A percentile compares a stretch with the other conserved stretches of the same genome.
These are phyloP conservation scores for Pelvicachromis taeniatus DNA, from an alignment of 2,113 vertebrate genomes.

Conservation along the genomic window DNA sequence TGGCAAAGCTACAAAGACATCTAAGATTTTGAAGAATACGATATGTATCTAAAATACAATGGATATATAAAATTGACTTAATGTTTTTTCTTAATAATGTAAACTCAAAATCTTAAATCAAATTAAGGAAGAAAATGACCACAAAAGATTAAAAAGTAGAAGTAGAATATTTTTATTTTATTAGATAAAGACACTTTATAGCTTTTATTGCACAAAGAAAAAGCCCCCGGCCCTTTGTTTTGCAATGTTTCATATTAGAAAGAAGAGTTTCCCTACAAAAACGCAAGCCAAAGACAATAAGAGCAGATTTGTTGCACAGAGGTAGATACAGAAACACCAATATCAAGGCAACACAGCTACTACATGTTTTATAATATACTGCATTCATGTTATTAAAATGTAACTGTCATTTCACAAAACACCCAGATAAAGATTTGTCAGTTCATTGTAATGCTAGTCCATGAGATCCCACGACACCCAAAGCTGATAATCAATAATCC, in stretches of 20 bases:
- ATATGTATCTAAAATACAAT: neutral
- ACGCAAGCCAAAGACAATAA: neutral
- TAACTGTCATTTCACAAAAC: neutral
- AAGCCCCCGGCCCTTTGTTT: conserved; percentile 56
- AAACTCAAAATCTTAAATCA: neutral
- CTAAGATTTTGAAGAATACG: neutral
- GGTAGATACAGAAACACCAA: neutral
- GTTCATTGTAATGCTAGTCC: neutral
- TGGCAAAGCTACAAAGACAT: neutral
- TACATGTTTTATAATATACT: neutral
- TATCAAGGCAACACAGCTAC: neutral
- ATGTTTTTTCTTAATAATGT: neutral
- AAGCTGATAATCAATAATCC: neutral
- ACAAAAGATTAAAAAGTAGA: neutral
- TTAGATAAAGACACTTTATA: neutral
- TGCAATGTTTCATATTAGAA: neutral
- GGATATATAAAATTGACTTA: neutral
- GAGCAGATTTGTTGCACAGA: neutral
- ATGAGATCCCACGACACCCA: conserved; percentile 6
- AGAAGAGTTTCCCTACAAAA: neutral
- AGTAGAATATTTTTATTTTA: neutral
- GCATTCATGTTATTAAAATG: neutral
- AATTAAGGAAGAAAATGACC: neutral
- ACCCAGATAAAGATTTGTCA: neutral
- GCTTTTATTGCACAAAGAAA: conserved; percentile 67